Base-by-base conservation (phyloP, 2,888 invertebrate species). In the Trachelus tabidus region DNA sequence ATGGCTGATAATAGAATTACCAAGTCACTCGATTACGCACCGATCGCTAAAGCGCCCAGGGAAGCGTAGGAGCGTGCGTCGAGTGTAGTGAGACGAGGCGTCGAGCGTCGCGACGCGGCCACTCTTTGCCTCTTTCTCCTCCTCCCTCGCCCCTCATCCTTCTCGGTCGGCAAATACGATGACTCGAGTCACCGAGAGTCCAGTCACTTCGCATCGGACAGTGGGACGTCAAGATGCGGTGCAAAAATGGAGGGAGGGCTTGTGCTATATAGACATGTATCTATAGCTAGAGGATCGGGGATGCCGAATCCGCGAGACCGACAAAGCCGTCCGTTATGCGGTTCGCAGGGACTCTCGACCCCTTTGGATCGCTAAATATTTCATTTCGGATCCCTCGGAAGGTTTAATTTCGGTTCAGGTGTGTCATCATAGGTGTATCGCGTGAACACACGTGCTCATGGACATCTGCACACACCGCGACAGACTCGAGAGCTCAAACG, bases 361-460 rank as follows among this genome's bases (percentile, higher is more conserved):
- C 83, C 76, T 78, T 78, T 40, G 87, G 88, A 88, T 89, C 87
- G 89, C 89, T 88, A 89, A 90, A 90, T 90, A 90, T 90, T 90
- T 90, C 89, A 90, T 90, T 90, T 90, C 84, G 85, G 79, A 85
- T 87, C 86, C 86, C 88, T 83, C 86, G 83, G 85, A 88, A 89
- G 88, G 85, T 89, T 90, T 89, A 88, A 89, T 90, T 90, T 90
- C 82, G 86, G 86, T 86, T 89, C 90, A 90, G 90, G 90, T 90
- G 89, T 84, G 85, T 82, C 71, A 0, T 40, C 40, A 1, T 40
- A 40, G 40, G 40, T 15, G 40, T 15, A 40, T 15, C 40, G 15
- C 15, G 40, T 0, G 40, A 40, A 6, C 1, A 15, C 40, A 40
- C 15, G 15, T 15, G 40, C 40, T 40, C 40, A 40, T 15, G 40